Conservation (phyloP, 2,797 vertebrate species). For the Gobionotothen gibberifrons region DNA sequence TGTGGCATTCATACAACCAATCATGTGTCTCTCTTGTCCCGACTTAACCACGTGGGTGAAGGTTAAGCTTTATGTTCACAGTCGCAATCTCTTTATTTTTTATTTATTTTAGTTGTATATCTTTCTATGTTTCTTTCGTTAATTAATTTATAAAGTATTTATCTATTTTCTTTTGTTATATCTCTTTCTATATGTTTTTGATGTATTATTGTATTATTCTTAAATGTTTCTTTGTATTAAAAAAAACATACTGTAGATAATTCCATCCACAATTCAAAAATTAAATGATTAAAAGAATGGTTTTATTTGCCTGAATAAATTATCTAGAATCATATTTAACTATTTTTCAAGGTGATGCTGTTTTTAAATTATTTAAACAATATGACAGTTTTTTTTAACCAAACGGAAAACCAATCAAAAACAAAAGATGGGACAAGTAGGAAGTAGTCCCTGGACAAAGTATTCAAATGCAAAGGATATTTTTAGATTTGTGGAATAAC, state of each 20-base stretch:
- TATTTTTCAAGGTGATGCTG: conserved; percentile 38
- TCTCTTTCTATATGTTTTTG: too few species aligned
- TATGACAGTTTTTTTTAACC: conserved; percentile 2
- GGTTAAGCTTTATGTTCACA: conserved; percentile 52
- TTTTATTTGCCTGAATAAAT: conserved; percentile 18
- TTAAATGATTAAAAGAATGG: background rate
- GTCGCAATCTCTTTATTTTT: background rate
- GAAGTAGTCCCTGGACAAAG: conserved; percentile 18
- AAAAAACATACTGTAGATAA: too few species aligned
- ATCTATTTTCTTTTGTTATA: too few species aligned
- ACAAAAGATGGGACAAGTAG: conserved; percentile 30
- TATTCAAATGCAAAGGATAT: conserved; percentile 62
- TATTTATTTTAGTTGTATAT: too few species aligned
- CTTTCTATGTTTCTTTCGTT: too few species aligned
- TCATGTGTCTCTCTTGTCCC: conserved; percentile 41
- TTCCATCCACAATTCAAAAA: too few species aligned
- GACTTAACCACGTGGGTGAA: conserved; percentile 50
- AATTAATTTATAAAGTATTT: too few species aligned
- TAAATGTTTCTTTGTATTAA: too few species aligned
- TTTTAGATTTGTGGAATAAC: conserved; percentile 61
- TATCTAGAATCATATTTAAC: conserved; percentile 36
- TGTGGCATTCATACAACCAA: conserved; percentile 56
- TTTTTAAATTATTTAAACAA: conserved; percentile 6
- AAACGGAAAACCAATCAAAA: background rate
- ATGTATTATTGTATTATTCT: too few species aligned